These are phyloP conservation scores for Camelus dromedarius DNA, from an alignment of 2,113 vertebrate species.

Conservation along the genomic window DNA sequence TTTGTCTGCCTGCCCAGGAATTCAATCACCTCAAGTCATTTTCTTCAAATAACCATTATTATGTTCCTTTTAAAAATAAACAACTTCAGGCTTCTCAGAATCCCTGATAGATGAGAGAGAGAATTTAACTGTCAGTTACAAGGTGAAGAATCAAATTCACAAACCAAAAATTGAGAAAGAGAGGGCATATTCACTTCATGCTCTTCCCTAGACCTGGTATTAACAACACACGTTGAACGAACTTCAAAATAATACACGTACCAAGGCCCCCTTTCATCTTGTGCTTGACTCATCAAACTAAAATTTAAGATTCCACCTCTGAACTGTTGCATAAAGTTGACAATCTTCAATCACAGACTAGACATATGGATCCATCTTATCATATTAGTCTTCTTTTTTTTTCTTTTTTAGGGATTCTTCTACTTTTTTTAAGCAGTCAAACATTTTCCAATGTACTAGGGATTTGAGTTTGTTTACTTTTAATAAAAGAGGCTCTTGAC, in stretches of 20 bases:
- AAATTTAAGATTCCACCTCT: not conserved
- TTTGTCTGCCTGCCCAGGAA: conserved; percentile 30
- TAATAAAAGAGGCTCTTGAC: conserved; percentile 60
- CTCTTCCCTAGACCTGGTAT: not conserved
- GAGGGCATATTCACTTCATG: conserved; percentile 6
- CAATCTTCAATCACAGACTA: not conserved
- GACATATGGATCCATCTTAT: not conserved
- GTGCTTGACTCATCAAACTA: not conserved
- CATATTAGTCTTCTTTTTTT: not conserved
- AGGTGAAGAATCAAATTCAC: conserved; percentile 62
- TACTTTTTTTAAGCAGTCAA: not conserved
- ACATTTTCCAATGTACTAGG: conserved; percentile 17
- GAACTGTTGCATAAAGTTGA: not conserved
- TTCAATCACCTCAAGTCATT: conserved; percentile 65
- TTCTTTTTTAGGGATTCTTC: not conserved
- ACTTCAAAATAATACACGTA: not conserved
- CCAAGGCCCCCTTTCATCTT: rapidly evolving
- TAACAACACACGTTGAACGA: not conserved
- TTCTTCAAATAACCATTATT: conserved; percentile 74
- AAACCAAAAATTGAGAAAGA: conserved; percentile 72
- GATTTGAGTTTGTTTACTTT: conserved; percentile 67
- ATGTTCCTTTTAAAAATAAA: conserved; percentile 74
- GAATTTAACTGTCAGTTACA: conserved; percentile 49
- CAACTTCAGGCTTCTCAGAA: conserved; percentile 54
- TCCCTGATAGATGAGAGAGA: conserved; percentile 54